Evolutionary conservation across 2,797 vertebrate species (phyloP), one percentile per base, ranked within the genome.

Genomic region (Micrastur ruficollis): DNA sequence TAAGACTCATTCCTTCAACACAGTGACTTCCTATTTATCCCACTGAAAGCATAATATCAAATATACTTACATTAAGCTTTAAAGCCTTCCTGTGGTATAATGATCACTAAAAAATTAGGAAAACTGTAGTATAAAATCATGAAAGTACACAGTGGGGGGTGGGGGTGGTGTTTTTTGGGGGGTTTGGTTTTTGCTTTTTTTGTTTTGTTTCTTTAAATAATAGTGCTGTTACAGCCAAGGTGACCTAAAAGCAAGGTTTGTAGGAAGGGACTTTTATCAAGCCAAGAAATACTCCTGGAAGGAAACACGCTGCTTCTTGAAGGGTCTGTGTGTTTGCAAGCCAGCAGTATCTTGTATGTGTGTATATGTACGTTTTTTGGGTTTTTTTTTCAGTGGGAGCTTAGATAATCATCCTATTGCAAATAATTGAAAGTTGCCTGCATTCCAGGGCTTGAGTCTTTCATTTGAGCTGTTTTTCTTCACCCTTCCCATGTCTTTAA

Each of bases 301-400:
- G 52, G 56, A 80, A 70, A 62, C 34, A 66, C 17, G 11, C 9
- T 11, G 18, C 56, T 81, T 65, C 23, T 74, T 88, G 50, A 44
- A 53, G 25, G 52, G 13, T 74, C 40, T 67, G 3, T 40, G 17
- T 16, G 19, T 88, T 71, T 83, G 32, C 58, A 96, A 46, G 46
- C 14, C 42, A 50, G 11, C 40, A 27, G 9, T 53, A 36, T 67
- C 36, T 66, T 42, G 8, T 10, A 31, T 29, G 19, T 61, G 4
- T 86, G 26, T 53, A 40, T 49, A 13, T 9, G 1, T 32, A 27
- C 1, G 0, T 42, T 6, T 2, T 31, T 34, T 49, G 22, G 5
- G 3, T 22, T 62, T 16, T 52, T 66, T 52, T 61, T 72, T 44
- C 8, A 5, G 23, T 50, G 13, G 6, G 21, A 50, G 8, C 6